A percentile compares a stretch with the other conserved stretches of the same genome.
These are phyloP conservation scores for Ianthella basta DNA, from an alignment of 37 sponge, comb jelly and placozoan species.

Conservation along the genomic window DNA sequence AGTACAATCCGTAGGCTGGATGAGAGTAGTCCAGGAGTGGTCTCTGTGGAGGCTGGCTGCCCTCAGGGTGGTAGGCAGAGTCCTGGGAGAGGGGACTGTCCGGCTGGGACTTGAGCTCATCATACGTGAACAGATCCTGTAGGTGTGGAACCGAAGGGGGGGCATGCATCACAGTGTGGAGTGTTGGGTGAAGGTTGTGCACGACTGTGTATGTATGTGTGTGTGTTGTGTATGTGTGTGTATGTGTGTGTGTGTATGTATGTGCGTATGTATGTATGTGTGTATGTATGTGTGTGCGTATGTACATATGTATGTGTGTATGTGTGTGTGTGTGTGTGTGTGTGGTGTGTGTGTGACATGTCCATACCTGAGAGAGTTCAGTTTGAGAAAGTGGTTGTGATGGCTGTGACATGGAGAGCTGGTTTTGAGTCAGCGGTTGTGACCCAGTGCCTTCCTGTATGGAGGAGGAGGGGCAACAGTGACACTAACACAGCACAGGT, in stretches of 20 bases:
- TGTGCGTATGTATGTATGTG: neutral
- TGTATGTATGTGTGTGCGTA: no score
- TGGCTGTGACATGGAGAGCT: conserved; percentile 75
- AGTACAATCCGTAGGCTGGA: conserved; percentile 55
- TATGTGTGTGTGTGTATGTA: neutral
- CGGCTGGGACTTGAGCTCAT: conserved; percentile 52
- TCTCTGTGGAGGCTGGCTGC: conserved; percentile 5
- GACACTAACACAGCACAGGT: neutral
- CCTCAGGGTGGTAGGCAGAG: conserved; percentile 44
- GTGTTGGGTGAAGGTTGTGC: no score
- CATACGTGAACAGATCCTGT: conserved; percentile 24
- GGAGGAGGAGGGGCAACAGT: neutral
- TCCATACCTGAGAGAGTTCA: conserved; percentile 84
- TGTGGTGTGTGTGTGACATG: no score
- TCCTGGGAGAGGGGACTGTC: conserved; percentile 71
- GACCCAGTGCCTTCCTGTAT: conserved; percentile 41
- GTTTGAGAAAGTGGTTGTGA: conserved; percentile 91
- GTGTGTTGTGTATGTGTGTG: no score
- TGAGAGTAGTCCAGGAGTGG: conserved; percentile 64
- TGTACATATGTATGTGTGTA: no score
- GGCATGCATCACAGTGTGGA: neutral
- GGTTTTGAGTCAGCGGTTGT: conserved; percentile 80
- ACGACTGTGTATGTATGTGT: no score
- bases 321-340: no score
- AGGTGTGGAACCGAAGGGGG: neutral